These are phyloP conservation scores for Cassiopea andromeda DNA, from an alignment of 30 jellyfish, hydroid and myxozoan genomes.

Conservation along the genomic window DNA sequence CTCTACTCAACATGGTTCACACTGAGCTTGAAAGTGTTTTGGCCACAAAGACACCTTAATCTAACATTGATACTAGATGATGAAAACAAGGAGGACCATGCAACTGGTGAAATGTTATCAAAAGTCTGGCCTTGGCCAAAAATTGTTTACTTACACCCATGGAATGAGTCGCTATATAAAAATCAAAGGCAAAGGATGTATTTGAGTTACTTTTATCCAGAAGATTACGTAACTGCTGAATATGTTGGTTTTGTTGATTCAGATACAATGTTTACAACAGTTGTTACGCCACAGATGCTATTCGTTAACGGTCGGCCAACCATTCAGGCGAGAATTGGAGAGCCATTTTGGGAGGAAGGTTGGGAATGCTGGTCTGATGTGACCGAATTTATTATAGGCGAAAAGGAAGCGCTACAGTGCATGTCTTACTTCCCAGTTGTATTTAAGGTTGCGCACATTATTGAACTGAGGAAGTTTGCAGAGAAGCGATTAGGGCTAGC, in stretches of 20 bases:
- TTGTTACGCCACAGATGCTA: conserved; percentile 63
- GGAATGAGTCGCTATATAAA: conserved; percentile 17
- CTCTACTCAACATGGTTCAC: no score
- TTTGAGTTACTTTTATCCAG: conserved; percentile 54
- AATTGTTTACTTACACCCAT: conserved; percentile 47
- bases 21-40: conserved; percentile 12
- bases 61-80: conserved; percentile 58
- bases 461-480: conserved; percentile 42
- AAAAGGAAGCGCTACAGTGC: conserved; percentile 60
- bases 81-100: conserved; percentile 62
- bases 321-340: conserved; percentile 55
- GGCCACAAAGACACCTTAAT: conserved; percentile 47
- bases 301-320: conserved; percentile 25
- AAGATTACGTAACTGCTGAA: conserved; percentile 42
- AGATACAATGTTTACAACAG: conserved; percentile 63
- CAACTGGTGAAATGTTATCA: conserved; percentile 30
- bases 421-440: conserved; percentile 75
- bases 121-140: conserved; percentile 58
- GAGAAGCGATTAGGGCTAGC: conserved; percentile 31
- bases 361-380: conserved; percentile 62
- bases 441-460: conserved; percentile 54
- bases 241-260: conserved; percentile 80
- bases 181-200: conserved; percentile 57
- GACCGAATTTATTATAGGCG: conserved; percentile 46
- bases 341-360: conserved; percentile 52